phyloP scores from a whole-genome alignment of 1,140 invertebrate species.

The Trigoniulus corallinus region DNA sequence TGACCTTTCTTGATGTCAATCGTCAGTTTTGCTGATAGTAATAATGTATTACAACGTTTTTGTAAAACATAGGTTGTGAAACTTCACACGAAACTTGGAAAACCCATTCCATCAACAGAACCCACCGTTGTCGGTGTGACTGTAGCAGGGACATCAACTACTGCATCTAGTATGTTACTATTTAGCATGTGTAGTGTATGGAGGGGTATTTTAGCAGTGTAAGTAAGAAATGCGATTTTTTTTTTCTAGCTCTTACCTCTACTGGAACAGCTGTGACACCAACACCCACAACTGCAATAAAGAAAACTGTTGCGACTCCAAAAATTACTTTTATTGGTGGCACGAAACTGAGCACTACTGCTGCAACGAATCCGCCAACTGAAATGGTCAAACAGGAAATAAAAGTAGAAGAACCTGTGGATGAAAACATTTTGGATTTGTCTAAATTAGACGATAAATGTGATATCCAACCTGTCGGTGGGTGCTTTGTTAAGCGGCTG shows the following conservation, averaged over 20 bases:
- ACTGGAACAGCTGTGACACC: no score
- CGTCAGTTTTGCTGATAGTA: neutral
- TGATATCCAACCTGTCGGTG: constrained; percentile 15
- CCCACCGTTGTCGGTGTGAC: constrained; percentile 50
- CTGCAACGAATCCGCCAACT: constrained; percentile 1
- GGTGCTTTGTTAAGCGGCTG: constrained; percentile 3
- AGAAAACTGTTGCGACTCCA: constrained; percentile 3
- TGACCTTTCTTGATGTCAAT: neutral
- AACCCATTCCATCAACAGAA: constrained; percentile 88
- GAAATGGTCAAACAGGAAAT: constrained; percentile 20
- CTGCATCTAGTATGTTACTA: neutral
- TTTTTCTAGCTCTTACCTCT: no score
- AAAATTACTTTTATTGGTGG: constrained; percentile 17
- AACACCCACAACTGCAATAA: neutral
- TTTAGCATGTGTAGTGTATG: neutral
- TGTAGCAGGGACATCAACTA: constrained; percentile 14
- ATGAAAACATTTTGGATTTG: neutral
- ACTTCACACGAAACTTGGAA: constrained; percentile 88
- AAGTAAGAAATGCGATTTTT: constrained; percentile 7
- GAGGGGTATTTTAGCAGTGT: constrained; percentile 1
- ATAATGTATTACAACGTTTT: neutral
- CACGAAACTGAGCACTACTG: constrained; percentile 23
- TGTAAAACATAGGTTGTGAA: constrained; percentile 50
- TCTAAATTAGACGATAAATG: constrained; percentile 10
- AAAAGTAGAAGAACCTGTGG: constrained; percentile 12